A percentile compares a stretch with the other conserved stretches of the same genome.
Evolutionary conservation across 2,113 vertebrate species (phyloP).

Genomic region (Trinectes maculatus): DNA sequence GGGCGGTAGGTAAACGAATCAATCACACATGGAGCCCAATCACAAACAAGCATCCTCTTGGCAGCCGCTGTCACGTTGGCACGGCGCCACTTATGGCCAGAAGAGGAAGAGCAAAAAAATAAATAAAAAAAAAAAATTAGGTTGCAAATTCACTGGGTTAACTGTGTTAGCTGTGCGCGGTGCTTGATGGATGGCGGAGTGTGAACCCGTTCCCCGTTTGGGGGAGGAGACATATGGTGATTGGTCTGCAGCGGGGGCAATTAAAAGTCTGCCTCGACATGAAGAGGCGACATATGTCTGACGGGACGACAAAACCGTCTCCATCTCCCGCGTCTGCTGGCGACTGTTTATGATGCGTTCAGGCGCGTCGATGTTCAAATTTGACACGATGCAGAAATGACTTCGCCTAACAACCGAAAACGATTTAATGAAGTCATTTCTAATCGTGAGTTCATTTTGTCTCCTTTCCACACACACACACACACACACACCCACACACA

Average conservation of each 20-base stretch:
- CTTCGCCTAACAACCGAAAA: conserved; percentile 27
- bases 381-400: not conserved
- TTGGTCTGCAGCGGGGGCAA: conserved; percentile 21
- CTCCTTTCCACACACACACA: too few relatives aligned
- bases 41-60: conserved; percentile 51
- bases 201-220: conserved; percentile 29
- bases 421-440: conserved; percentile 13
- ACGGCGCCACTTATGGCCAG: conserved; percentile 19
- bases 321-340: conserved; percentile 6
- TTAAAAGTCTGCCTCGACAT: conserved; percentile 44
- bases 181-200: conserved; percentile 42
- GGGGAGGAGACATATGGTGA: conserved; percentile 26
- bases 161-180: conserved; percentile 52
- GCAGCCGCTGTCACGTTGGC: conserved; percentile 49
- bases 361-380: conserved; percentile 7
- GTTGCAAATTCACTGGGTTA: conserved; percentile 37
- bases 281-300: conserved; percentile 35
- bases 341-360: conserved; percentile 1
- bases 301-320: conserved; percentile 12
- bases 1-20: conserved; percentile 45
- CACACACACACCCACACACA: too few relatives aligned
- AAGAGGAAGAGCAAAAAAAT: not conserved
- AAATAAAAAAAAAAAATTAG: not conserved
- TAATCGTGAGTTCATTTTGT: too few relatives aligned
- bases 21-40: conserved; percentile 52